Percentiles rank a stretch among this genome's conserved stretches.
Evolutionary conservation across 2,797 vertebrate species (phyloP).

Genomic region (Gymnothorax reevesii): DNA sequence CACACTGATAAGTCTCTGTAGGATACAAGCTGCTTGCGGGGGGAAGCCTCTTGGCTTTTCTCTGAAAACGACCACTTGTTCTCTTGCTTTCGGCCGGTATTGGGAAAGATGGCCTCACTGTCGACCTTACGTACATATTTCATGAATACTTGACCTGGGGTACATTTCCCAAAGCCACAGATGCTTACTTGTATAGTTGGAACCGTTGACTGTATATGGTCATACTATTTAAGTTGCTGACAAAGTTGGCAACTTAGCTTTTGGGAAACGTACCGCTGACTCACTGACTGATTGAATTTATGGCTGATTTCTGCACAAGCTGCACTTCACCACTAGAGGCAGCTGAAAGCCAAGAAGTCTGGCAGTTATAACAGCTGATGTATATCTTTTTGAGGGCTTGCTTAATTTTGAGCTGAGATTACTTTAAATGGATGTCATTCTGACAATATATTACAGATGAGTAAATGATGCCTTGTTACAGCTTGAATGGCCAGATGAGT

Average conservation of each 20-base stretch:
- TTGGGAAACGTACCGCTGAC: too few relatives aligned
- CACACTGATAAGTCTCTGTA: slow-evolving; percentile 6
- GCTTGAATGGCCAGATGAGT: neutral
- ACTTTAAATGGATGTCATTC: neutral
- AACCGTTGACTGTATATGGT: too few relatives aligned
- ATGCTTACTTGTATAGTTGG: too few relatives aligned
- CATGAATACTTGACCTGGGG: neutral
- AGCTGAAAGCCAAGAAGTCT: neutral
- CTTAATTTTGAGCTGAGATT: neutral
- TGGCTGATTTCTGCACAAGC: neutral
- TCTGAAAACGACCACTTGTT: neutral
- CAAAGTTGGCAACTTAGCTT: too few relatives aligned
- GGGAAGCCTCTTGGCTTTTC: neutral
- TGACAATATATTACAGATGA: slow-evolving; percentile 5
- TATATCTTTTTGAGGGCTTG: neutral
- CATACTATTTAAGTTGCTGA: too few relatives aligned
- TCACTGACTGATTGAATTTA: neutral
- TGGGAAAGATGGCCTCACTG: neutral
- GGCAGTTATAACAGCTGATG: neutral
- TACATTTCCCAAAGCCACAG: too few relatives aligned
- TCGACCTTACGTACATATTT: neutral
- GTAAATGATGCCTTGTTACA: neutral
- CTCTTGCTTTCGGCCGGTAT: neutral
- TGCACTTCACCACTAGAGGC: neutral
- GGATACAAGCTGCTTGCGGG: neutral